phyloP scores from a whole-genome alignment of 2,888 invertebrate species.

The Drosophila yooni region DNA sequence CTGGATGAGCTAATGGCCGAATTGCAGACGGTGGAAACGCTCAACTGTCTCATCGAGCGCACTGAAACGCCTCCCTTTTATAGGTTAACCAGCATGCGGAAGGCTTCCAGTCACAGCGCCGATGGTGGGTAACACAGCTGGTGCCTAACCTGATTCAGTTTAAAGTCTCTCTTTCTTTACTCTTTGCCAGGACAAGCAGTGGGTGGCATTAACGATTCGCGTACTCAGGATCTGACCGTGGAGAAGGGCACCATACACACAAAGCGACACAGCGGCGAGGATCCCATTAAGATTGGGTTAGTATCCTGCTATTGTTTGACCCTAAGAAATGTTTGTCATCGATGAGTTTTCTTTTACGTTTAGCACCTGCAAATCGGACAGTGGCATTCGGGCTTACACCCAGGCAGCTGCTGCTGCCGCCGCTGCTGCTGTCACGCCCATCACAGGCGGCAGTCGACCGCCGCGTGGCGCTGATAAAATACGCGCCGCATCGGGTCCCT shows the following conservation, averaged over 20 bases:
- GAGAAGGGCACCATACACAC: constrained; percentile 98
- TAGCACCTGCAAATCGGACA: constrained; percentile 88
- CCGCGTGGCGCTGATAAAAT: constrained; percentile 88
- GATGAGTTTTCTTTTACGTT: neutral
- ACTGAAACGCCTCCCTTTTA: constrained; percentile 99
- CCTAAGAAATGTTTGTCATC: fast-evolving
- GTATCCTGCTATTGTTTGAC: constrained; percentile 39
- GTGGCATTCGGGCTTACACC: constrained; percentile 86
- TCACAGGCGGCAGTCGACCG: constrained; percentile 85
- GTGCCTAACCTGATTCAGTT: neutral
- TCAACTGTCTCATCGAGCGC: constrained; percentile 97
- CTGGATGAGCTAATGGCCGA: constrained; percentile 99
- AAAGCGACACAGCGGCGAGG: constrained; percentile 96
- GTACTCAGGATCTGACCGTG: constrained; percentile 87
- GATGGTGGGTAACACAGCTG: constrained; percentile 85
- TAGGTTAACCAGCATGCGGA: constrained; percentile 95
- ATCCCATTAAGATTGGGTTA: constrained; percentile 92
- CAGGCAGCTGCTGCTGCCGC: constrained; percentile 83
- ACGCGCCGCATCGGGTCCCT: constrained; percentile 88
- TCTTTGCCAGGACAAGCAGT: constrained; percentile 82
- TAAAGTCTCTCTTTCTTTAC: neutral
- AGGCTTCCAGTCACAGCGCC: constrained; percentile 92
- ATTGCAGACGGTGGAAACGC: constrained; percentile 97
- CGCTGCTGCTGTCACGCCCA: constrained; percentile 67
- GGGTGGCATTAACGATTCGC: constrained; percentile 84